These are phyloP conservation scores for Syngnathus rostellatus DNA, from an alignment of 2,797 vertebrate genomes.

Conservation along the genomic window DNA sequence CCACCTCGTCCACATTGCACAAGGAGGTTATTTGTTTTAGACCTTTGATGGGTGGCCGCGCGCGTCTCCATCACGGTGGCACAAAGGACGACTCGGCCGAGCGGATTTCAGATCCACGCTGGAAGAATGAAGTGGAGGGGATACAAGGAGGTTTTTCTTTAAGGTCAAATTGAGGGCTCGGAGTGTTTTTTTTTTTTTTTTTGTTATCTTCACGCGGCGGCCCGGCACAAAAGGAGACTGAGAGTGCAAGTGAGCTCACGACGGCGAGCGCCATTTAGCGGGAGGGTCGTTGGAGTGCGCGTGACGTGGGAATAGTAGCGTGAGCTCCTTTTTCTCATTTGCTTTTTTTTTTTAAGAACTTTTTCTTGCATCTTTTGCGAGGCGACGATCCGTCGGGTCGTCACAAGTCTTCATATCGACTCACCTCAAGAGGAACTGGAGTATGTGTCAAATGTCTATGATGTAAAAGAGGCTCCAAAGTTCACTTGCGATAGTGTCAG, in stretches of 20 bases:
- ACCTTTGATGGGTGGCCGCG: neutral
- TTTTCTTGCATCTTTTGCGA: neutral
- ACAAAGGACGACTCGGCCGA: neutral
- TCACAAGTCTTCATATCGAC: neutral
- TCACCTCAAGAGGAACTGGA: neutral
- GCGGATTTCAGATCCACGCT: neutral
- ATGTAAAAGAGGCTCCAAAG: neutral
- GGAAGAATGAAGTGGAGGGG: neutral
- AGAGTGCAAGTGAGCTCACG: neutral
- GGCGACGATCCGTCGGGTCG: neutral
- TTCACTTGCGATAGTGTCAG: neutral
- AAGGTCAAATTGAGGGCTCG: neutral
- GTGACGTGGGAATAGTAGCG: neutral
- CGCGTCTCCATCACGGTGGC: neutral
- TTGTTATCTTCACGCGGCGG: neutral
- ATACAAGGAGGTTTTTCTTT: neutral
- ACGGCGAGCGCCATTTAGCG: neutral
- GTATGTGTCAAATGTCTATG: neutral
- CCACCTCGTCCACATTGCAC: neutral
- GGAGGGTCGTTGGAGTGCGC: neutral
- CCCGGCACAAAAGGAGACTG: neutral
- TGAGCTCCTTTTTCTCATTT: neutral
- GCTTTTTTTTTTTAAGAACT: neutral
- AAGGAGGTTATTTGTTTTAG: constrained; percentile 29
- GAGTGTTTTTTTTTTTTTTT: neutral